Percentiles rank a stretch among this genome's conserved stretches.
phyloP scores from a whole-genome alignment of 2,888 invertebrate genomes.

The Amiota mariae region DNA sequence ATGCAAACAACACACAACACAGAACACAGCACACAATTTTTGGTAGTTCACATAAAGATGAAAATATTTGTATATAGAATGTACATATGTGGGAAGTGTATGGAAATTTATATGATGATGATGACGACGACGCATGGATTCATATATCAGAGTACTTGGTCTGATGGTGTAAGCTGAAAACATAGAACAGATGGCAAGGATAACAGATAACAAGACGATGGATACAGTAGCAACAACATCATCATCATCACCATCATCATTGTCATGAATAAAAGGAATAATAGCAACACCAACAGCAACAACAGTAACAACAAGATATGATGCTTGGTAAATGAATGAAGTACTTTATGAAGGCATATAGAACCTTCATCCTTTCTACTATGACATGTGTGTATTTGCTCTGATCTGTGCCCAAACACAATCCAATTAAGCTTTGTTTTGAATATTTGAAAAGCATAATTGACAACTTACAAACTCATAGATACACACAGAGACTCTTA shows the following conservation, averaged over 20 bases:
- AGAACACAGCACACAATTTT: constrained; percentile 40
- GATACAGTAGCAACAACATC: too few relatives aligned
- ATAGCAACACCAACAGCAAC: not conserved
- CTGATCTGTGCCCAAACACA: not conserved
- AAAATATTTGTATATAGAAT: constrained; percentile 34
- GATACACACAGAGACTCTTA: constrained; percentile 28
- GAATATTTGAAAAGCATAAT: constrained; percentile 46
- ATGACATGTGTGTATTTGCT: constrained; percentile 2
- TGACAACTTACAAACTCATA: constrained; percentile 39
- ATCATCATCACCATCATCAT: too few relatives aligned
- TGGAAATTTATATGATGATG: constrained; percentile 7
- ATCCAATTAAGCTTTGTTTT: constrained; percentile 32
- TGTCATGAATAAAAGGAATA: not conserved
- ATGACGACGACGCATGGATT: constrained; percentile 13
- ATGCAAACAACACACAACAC: constrained; percentile 10
- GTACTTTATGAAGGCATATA: not conserved
- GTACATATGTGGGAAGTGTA: constrained; percentile 9
- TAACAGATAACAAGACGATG: not conserved
- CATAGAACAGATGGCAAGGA: constrained; percentile 22
- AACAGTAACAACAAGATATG: constrained; percentile 9
- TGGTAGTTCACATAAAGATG: constrained; percentile 28
- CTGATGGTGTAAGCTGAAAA: not conserved
- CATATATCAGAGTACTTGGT: not conserved
- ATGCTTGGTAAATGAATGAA: constrained; percentile 6
- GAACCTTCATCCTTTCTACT: not conserved